Base-by-base conservation (phyloP, 2,113 vertebrate species). In the Paradoxurus hermaphroditus region DNA sequence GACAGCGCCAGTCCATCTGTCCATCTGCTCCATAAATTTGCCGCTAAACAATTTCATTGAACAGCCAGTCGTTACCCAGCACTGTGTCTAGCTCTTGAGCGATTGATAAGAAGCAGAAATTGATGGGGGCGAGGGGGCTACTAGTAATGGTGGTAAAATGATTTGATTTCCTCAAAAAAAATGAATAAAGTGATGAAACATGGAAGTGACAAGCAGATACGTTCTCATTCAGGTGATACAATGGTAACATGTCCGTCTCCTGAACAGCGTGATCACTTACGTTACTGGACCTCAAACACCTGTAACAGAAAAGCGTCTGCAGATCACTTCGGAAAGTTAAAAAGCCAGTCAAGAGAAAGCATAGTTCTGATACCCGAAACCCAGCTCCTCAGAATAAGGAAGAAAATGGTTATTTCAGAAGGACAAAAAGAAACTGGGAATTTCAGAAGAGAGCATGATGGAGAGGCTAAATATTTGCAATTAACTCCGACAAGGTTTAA, bases 41-140 rank as follows among this genome's bases (percentile, higher is more conserved):
- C 53, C 25, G 29, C 8, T 53, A 21, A 63, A 46, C 25, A 13
- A 34, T 36, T 13, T 21, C 16, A 41, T 3, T 7, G 44, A 67
- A 12, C 67, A 34, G 7, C 11, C 18, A 72, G 85, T 4, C 10
- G 27, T 65, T 41, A 31, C 34, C 1, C 29, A 72, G 49, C 1
- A 1, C 46, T 34, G 49, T 3, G 53, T 3, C 41, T 5, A 39
- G 65, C 14, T 39, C 63, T 46, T 13, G 5, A 34, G 56, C 21
- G 23, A 39, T 0, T 0, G 4, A 5, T 10, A 49, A 75, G 65
- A 51, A 51, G 73, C 7, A 15, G 75, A 4, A 1, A 12, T 4
- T 19, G 15, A 4, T 7, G 25, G 7, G 7, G 18, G 70, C 12
- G 2, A 3, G 1, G 12, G 72, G 34, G 59, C 7, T 15, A 18